These are phyloP conservation scores for Limnephilus auricula DNA, from an alignment of 2,888 invertebrate genomes.

Conservation along the genomic window DNA sequence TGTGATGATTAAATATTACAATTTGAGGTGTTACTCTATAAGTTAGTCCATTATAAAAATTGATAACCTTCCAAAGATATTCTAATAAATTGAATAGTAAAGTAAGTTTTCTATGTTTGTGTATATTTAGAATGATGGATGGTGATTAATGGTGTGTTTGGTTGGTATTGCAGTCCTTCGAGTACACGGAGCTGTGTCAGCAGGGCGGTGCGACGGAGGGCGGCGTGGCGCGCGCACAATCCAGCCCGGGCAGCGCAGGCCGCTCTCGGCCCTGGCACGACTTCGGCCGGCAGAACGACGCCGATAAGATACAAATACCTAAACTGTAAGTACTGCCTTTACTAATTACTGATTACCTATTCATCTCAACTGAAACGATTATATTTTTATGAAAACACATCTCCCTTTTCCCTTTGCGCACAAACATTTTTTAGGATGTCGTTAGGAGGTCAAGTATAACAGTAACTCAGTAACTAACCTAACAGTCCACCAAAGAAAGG, in stretches of 20 bases:
- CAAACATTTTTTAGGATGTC: too few relatives aligned
- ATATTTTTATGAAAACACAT: neutral
- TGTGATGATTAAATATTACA: too few relatives aligned
- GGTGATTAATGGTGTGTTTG: neutral
- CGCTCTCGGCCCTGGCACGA: slow-evolving; percentile 95
- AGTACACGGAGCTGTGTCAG: slow-evolving; percentile 94
- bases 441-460: too few relatives aligned
- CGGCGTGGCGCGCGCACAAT: slow-evolving; percentile 80
- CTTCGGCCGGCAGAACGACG: slow-evolving; percentile 95
- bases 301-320: slow-evolving; percentile 97
- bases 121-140: neutral
- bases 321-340: slow-evolving; percentile 90
- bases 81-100: too few relatives aligned
- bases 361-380: neutral
- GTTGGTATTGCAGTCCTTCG: slow-evolving; percentile 85
- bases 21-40: too few relatives aligned
- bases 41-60: too few relatives aligned
- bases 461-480: too few relatives aligned
- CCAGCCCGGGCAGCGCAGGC: slow-evolving; percentile 79
- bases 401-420: neutral
- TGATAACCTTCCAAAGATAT: too few relatives aligned
- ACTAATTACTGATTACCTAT: neutral
- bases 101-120: neutral
- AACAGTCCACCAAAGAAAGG: neutral
- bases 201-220: slow-evolving; percentile 78